A percentile compares a stretch with the other conserved stretches of the same genome.
phyloP scores from a whole-genome alignment of 2,888 invertebrate species.

The Cybosia mesomella region DNA sequence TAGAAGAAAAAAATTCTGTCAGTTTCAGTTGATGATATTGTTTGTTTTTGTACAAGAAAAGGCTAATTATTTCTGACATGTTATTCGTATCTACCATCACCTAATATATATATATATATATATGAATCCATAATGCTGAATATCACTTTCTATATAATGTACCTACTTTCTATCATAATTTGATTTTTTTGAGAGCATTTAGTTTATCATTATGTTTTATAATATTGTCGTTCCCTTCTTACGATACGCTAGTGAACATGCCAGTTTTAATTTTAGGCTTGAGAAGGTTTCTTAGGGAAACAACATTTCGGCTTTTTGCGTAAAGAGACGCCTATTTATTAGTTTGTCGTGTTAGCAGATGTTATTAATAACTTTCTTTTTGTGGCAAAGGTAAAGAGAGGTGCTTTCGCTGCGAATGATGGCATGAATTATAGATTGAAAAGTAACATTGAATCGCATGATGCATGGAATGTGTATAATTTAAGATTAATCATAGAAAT shows the following conservation, averaged over 20 bases:
- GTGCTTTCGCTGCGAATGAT: neutral
- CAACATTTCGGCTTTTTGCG: constrained; percentile 7
- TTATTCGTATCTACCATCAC: no score
- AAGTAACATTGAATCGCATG: no score
- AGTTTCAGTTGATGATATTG: no score
- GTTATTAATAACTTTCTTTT: constrained; percentile 3
- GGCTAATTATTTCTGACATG: no score
- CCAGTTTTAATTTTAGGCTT: constrained; percentile 18
- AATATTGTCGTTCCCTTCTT: constrained; percentile 5
- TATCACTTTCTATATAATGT: neutral
- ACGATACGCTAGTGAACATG: constrained; percentile 15
- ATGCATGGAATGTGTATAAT: no score
- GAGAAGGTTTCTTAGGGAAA: constrained; percentile 14
- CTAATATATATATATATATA: no score
- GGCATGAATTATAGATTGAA: no score
- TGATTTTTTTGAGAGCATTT: neutral
- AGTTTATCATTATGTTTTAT: neutral
- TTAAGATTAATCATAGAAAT: no score
- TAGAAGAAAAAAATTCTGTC: no score
- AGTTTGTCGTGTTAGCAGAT: constrained; percentile 3
- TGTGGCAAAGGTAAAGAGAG: neutral
- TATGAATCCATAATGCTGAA: neutral
- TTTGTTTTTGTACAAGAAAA: no score
- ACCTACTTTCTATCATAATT: neutral
- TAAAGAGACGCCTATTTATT: constrained; percentile 9